Base-by-base conservation (phyloP, 2,797 vertebrate genomes). In the Pterois miles region DNA sequence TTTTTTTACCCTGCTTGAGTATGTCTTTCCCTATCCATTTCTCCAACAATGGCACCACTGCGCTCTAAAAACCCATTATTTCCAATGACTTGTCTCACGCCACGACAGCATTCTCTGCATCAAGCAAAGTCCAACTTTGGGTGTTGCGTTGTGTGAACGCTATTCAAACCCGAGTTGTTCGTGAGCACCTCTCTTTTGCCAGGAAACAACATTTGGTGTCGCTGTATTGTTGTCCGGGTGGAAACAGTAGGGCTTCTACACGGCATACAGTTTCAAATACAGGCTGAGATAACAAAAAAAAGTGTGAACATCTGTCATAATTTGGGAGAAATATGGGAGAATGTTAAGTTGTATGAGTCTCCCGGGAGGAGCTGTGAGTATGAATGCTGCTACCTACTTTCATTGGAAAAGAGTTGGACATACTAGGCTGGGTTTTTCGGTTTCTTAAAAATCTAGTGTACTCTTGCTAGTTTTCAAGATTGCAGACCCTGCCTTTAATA, bases 281-380 rank as follows among this genome's bases (percentile, higher is more conserved):
- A 46, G 43, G 18, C 9, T 46, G 43, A 46, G 43, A 46, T 46
- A 20, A 20, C 18, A 46, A 48, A 46, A 46, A 48, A 48, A 48
- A 2, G 18, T 48, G 18, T 48, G 8, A 48, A 48, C 20, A 48
- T 48, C 43, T 48, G 43, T n/a, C 43, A 48, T 9, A 48, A 48
- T 20, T 48, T 8, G 4, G 18, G 0, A 0, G 43, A 46, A 46
- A 46, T 0, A 46, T 0, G 8, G 18, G 7, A 48, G 43, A 48
- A 48, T n/a, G n/a, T n/a, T n/a, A n/a, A n/a, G n/a, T n/a, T n/a
- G n/a, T n/a, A n/a, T n/a, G n/a, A 46, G 43, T 46, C 18, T 46
- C 43, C 18, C 18, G 43, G 43, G 20, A 46, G n/a, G n/a, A n/a
- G n/a, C n/a, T n/a, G n/a, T n/a, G n/a, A n/a, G 43, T 48, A 48